A percentile compares a stretch with the other conserved stretches of the same genome.
Conservation (phyloP, 2,888 invertebrate genomes). For the Luperina nickerlii region DNA sequence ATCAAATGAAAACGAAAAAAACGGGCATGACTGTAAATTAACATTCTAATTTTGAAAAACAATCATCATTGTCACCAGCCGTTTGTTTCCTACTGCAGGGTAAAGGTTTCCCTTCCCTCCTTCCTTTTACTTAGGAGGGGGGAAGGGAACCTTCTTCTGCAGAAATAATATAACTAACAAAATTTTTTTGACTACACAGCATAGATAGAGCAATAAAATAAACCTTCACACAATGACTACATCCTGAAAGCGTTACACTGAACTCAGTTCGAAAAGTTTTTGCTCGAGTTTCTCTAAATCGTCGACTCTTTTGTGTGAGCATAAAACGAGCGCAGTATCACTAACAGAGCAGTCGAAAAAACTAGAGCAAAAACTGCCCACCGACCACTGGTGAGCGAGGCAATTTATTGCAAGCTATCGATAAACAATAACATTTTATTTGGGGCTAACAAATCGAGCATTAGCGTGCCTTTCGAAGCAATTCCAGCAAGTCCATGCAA, state of each 20-base stretch:
- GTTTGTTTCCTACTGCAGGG: no score
- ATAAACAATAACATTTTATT: slow-evolving; percentile 37
- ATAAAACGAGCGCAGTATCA: slow-evolving; percentile 37
- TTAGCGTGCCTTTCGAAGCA: slow-evolving; percentile 21
- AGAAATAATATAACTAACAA: background rate
- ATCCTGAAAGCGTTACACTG: slow-evolving; percentile 41
- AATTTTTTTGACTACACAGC: background rate
- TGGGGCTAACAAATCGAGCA: slow-evolving; percentile 17
- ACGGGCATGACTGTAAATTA: background rate
- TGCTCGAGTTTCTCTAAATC: slow-evolving; percentile 51
- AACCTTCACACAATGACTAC: background rate
- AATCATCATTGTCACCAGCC: background rate
- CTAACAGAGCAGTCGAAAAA: slow-evolving; percentile 28
- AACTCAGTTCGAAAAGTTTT: slow-evolving; percentile 46
- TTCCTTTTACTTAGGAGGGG: background rate
- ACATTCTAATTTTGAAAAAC: background rate
- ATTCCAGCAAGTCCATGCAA: slow-evolving; percentile 25
- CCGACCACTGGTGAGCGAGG: background rate
- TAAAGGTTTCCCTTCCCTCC: background rate
- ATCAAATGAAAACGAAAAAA: background rate
- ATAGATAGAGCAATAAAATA: background rate
- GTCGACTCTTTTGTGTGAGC: slow-evolving; percentile 22
- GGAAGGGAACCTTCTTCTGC: no score
- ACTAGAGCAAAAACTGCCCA: slow-evolving; percentile 33
- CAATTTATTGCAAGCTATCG: slow-evolving; percentile 18